Evolutionary conservation across 2,113 vertebrate genomes (phyloP).

Genomic region (Ctenomys sociabilis): DNA sequence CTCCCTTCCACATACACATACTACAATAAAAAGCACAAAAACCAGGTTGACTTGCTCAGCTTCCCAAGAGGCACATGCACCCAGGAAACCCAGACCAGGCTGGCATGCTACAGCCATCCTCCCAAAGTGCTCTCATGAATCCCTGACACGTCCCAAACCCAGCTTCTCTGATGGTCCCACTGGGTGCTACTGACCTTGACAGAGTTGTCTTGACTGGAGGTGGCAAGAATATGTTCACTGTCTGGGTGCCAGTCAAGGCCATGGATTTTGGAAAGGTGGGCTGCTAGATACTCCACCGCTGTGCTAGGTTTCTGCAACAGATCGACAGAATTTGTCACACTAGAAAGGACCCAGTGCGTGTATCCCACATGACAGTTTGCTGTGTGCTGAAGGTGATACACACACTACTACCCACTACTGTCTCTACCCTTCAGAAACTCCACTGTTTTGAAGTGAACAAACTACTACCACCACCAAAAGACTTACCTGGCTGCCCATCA

Average conservation of each 20-base stretch:
- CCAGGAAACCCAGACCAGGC: neutral
- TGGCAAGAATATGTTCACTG: slow-evolving; percentile 95
- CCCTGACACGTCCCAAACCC: neutral
- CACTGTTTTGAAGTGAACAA: neutral
- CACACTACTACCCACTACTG: neutral
- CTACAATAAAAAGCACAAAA: neutral
- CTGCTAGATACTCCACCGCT: slow-evolving; percentile 96
- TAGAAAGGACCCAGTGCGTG: neutral
- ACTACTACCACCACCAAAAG: neutral
- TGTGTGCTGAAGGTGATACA: neutral
- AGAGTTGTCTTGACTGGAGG: slow-evolving; percentile 99
- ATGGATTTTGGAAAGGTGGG: slow-evolving; percentile 98
- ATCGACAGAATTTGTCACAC: neutral
- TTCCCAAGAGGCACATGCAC: neutral
- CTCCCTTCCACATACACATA: neutral
- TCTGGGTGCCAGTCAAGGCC: slow-evolving; percentile 99
- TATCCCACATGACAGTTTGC: neutral
- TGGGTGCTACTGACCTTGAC: slow-evolving; percentile 90
- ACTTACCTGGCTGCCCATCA: neutral
- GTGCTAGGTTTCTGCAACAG: slow-evolving; percentile 95
- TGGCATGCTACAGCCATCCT: neutral
- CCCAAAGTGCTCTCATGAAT: neutral
- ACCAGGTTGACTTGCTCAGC: neutral
- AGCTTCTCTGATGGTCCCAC: neutral
- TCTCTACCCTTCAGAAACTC: neutral